phyloP scores from a whole-genome alignment of 2,888 invertebrate genomes.

The Parthenolecanium corni region DNA sequence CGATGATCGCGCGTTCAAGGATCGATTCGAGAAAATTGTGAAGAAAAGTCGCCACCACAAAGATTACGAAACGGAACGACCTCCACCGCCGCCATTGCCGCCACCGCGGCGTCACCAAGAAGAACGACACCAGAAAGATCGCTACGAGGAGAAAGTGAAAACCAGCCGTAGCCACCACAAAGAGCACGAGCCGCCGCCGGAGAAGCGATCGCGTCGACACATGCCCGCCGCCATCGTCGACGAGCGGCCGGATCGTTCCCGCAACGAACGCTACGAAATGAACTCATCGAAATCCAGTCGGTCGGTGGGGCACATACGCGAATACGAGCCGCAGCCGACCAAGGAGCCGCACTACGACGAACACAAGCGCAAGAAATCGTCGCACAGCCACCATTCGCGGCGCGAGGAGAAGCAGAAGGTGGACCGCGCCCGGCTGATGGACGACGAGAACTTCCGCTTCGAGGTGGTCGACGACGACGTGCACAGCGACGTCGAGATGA shows the following conservation, averaged over 20 bases:
- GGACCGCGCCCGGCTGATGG: not conserved
- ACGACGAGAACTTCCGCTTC: not conserved
- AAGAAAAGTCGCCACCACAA: not conserved
- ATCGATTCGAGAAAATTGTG: not conserved
- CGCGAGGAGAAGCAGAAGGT: not conserved
- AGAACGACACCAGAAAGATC: constrained; percentile 17
- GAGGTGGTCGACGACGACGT: not conserved
- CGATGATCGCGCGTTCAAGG: constrained; percentile 32
- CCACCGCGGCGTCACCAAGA: constrained; percentile 8
- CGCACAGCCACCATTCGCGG: constrained; percentile 1
- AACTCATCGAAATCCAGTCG: too few species aligned
- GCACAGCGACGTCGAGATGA: not conserved
- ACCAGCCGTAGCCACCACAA: not conserved
- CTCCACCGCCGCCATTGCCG: not conserved
- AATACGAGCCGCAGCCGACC: too few species aligned
- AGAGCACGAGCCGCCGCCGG: not conserved
- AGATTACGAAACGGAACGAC: constrained; percentile 10
- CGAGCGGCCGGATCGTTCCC: too few species aligned
- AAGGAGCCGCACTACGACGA: not conserved
- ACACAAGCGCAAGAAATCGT: constrained; percentile 2
- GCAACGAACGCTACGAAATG: too few species aligned
- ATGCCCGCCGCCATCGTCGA: too few species aligned
- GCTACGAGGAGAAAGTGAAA: not conserved
- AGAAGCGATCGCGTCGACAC: too few species aligned
- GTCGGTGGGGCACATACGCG: too few species aligned